Evolutionary conservation across 2,797 vertebrate genomes (phyloP), one percentile per base, ranked within the genome.

Genomic region (Capromys pilorides): DNA sequence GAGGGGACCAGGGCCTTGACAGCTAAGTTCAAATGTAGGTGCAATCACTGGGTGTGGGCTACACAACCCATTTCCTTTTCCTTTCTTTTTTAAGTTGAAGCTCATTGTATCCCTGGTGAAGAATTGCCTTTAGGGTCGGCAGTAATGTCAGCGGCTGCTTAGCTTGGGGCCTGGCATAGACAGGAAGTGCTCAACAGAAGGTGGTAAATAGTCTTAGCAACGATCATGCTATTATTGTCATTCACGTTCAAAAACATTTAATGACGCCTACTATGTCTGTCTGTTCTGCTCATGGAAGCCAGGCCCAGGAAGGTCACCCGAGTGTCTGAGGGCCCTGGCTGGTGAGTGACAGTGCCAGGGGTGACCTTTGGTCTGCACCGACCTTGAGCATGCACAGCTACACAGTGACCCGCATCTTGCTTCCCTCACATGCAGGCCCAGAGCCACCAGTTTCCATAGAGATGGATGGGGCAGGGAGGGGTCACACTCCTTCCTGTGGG

Each of bases 231-330:
- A 7, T 39, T 13, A 6, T 66, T 51, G 13, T 31, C 33, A 13
- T 2, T 31, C 22, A 31, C 28, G 11, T 16, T 28, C 11, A 51
- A 2, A 9, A 26, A 66, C 13, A 24, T 24, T 86, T 81, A 57
- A 33, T 2, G 36, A 84, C 64, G 21, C 1, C 39, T 86, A 1
- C 86, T 49, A 69, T 6, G 2, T 64, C 41, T 19, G 3, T 1
- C 2, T 0, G 3, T 21, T 26, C 39, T 6, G 26, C 39, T 5
- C 0, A 5, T 0, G 31, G 5, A 26, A 39, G 49, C 39, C 21
- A 6, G 82, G 31, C 87, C 22, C 39, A 13, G 51, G 14, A n/a
- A 22, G 33, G 14, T 57, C 6, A 36, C 3, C 10, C 18, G 28
- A 39, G 18, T 10, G 33, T 36, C 7, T 0, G 5, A 67, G 81